Conservation (phyloP, 2,113 vertebrate species). For the Eubucco bourcierii region DNA sequence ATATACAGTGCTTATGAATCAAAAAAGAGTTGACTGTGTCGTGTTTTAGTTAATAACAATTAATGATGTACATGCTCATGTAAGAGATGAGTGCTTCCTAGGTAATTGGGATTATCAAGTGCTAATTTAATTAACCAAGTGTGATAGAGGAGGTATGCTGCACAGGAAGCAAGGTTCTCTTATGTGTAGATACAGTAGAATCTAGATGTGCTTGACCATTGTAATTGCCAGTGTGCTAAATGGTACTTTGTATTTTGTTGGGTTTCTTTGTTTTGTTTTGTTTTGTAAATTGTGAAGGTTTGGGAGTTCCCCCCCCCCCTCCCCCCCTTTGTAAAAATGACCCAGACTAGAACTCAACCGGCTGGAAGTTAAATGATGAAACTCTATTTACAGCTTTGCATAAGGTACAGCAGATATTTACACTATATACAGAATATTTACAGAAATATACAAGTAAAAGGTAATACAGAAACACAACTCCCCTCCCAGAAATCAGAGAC, state of each 20-base stretch:
- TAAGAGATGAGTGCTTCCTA: accelerated
- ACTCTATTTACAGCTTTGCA: no score
- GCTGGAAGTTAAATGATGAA: no score
- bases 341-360: no score
- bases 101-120: background rate
- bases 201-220: background rate
- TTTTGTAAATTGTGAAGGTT: no score
- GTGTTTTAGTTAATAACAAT: background rate
- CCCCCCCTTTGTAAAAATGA: no score
- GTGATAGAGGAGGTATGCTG: background rate
- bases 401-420: no score
- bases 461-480: no score
- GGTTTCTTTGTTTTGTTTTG: no score
- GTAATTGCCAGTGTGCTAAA: background rate
- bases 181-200: background rate
- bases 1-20: background rate
- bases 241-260: background rate
- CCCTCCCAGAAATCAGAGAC: no score
- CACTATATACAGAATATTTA: no score
- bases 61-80: background rate
- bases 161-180: background rate
- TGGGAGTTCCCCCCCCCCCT: no score
- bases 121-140: background rate
- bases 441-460: no score
- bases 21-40: background rate